Conservation (phyloP, 2,888 invertebrate species). For the Isoperla grammatica region DNA sequence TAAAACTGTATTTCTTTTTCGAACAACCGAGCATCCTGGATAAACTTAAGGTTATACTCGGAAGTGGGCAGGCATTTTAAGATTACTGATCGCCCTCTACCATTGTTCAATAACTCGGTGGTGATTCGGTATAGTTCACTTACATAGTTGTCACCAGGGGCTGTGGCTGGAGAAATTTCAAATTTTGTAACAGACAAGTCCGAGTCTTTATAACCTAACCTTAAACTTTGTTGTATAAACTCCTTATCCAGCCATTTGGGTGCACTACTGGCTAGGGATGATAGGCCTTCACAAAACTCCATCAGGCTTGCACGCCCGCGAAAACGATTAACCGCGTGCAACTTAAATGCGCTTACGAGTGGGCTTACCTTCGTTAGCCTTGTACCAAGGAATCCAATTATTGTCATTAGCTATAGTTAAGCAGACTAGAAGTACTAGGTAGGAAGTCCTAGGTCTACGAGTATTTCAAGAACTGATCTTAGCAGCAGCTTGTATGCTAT, state of each 20-base stretch:
- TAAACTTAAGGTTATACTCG: constrained; percentile 20
- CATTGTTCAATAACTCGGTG: constrained; percentile 5
- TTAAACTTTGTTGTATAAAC: constrained; percentile 3
- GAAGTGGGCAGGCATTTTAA: constrained; percentile 21
- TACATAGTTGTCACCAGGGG: constrained; percentile 21
- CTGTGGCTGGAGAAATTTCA: constrained; percentile 13
- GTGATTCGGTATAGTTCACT: constrained; percentile 19
- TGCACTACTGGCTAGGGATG: not conserved
- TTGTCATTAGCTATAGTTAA: too few relatives aligned
- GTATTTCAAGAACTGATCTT: too few relatives aligned
- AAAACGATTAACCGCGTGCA: not conserved
- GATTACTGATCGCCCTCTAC: constrained; percentile 7
- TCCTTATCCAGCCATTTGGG: constrained; percentile 12
- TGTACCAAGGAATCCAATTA: too few relatives aligned
- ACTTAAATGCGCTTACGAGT: not conserved
- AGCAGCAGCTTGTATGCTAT: too few relatives aligned
- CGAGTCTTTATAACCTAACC: constrained; percentile 2
- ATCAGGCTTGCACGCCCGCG: not conserved
- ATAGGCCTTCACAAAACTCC: constrained; percentile 12
- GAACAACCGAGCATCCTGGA: constrained; percentile 17
- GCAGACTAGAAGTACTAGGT: too few relatives aligned
- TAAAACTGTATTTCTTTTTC: constrained; percentile 20
- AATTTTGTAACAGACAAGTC: not conserved
- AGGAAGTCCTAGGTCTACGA: too few relatives aligned
- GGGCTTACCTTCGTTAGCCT: too few relatives aligned